A percentile compares a stretch with the other conserved stretches of the same genome.
phyloP scores from a whole-genome alignment of 2,113 vertebrate genomes.

The Meleagris gallopavo region DNA sequence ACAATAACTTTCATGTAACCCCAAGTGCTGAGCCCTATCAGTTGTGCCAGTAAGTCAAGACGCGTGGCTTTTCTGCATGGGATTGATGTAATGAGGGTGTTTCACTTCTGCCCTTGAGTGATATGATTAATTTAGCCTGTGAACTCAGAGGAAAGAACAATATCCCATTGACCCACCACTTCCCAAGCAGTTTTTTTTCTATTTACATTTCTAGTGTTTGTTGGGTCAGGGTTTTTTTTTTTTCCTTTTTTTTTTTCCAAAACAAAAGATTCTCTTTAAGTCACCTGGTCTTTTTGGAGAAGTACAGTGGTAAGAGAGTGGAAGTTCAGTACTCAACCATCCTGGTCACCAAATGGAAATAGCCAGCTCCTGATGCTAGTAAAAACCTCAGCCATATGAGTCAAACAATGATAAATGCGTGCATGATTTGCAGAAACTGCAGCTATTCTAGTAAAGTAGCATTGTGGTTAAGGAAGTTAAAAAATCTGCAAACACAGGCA shows the following conservation, averaged over 20 bases:
- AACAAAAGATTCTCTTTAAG: background rate
- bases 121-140: slow-evolving; percentile 2
- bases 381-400: background rate
- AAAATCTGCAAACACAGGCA: background rate
- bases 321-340: background rate
- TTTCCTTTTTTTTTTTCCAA: background rate
- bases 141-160: slow-evolving; percentile 49
- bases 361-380: background rate
- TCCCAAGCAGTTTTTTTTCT: background rate
- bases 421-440: background rate
- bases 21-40: background rate
- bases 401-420: background rate
- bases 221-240: background rate
- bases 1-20: background rate
- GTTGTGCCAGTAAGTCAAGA: background rate
- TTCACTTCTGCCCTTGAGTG: slow-evolving; percentile 43
- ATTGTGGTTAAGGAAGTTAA: background rate
- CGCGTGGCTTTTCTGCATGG: background rate
- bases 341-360: background rate
- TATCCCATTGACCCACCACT: slow-evolving; percentile 21
- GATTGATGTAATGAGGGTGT: slow-evolving; percentile 46
- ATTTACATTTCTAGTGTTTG: background rate
- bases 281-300: background rate
- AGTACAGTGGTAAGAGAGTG: background rate
- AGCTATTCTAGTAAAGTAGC: background rate